Evolutionary conservation across 2,888 invertebrate genomes (phyloP).

Genomic region (Drosophila mercatorum): DNA sequence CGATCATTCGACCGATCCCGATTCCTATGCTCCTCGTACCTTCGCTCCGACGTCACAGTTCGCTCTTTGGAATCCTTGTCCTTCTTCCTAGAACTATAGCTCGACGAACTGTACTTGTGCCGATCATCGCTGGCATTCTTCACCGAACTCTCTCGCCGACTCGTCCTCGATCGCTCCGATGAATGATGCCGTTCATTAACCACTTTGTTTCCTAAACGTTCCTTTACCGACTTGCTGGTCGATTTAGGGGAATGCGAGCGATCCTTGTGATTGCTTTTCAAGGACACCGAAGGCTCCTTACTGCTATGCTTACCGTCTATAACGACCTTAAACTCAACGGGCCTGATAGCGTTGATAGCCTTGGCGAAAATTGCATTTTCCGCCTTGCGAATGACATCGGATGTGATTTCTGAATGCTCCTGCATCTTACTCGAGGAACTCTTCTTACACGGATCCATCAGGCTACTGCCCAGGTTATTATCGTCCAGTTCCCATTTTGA

Average conservation of each 20-base stretch:
- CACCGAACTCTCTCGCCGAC: constrained; percentile 31
- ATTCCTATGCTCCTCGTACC: constrained; percentile 33
- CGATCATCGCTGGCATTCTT: constrained; percentile 32
- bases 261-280: constrained; percentile 62
- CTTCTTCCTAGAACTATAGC: constrained; percentile 41
- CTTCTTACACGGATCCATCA: constrained; percentile 85
- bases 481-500: constrained; percentile 98
- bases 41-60: constrained; percentile 16
- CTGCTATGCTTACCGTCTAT: constrained; percentile 84
- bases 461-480: constrained; percentile 87
- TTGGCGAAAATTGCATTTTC: constrained; percentile 97
- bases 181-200: constrained; percentile 61
- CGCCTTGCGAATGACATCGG: constrained; percentile 94
- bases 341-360: constrained; percentile 92
- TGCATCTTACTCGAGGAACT: constrained; percentile 83
- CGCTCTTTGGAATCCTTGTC: constrained; percentile 55
- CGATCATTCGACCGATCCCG: constrained; percentile 40
- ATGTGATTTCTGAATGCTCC: constrained; percentile 89
- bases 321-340: constrained; percentile 87
- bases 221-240: constrained; percentile 88
- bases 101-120: constrained; percentile 35
- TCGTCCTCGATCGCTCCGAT: constrained; percentile 48
- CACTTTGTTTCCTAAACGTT: constrained; percentile 89
- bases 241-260: constrained; percentile 65
- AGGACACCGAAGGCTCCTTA: constrained; percentile 83